Evolutionary conservation across 1,140 invertebrate species (phyloP), one percentile per base, ranked within the genome.

Genomic region (Magallana ariakensis): DNA sequence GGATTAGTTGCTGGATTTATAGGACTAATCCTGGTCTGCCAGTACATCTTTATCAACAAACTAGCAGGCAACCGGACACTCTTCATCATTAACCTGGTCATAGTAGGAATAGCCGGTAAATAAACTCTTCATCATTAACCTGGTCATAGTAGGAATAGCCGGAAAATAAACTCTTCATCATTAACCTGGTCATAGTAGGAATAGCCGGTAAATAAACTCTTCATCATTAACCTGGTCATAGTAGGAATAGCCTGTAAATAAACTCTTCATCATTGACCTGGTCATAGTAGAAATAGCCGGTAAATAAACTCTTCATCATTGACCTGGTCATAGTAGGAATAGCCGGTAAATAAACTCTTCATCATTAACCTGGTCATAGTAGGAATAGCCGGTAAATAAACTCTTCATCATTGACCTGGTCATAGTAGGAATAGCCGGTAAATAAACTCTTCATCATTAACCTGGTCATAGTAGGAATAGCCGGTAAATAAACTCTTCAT

Each of bases 401-500:
- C 9, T 86, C 13, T 86, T 82, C 53, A 60, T 86, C 19, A 75
- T 58, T 13, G 22, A 9, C 11, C n/a, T 85, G 6, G 54, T 85
- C 15, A 15, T 66, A 22, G 66, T 70, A 10, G 62, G 62, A n/a
- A 56, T 85, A 13, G 66, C 84, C 80, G 84, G 84, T 85, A 85
- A n/a, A n/a, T n/a, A n/a, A n/a, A 0, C 9, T 86, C 13, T 86
- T 82, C 53, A 60, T 86, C 19, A 75, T 58, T 13, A 54, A 9
- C 11, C n/a, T 85, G 6, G 54, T 85, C 15, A 15, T 66, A 22
- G 66, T 70, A 10, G 62, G 62, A n/a, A 56, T 85, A 13, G 66
- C 84, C 80, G 84, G 84, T 85, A 85, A n/a, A n/a, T n/a, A n/a
- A n/a, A 0, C 9, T 86, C 13, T 86, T 82, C 53, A 60, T 86